Base-by-base conservation (phyloP, 2,888 invertebrate genomes). In the Liodrosophila aerea region DNA sequence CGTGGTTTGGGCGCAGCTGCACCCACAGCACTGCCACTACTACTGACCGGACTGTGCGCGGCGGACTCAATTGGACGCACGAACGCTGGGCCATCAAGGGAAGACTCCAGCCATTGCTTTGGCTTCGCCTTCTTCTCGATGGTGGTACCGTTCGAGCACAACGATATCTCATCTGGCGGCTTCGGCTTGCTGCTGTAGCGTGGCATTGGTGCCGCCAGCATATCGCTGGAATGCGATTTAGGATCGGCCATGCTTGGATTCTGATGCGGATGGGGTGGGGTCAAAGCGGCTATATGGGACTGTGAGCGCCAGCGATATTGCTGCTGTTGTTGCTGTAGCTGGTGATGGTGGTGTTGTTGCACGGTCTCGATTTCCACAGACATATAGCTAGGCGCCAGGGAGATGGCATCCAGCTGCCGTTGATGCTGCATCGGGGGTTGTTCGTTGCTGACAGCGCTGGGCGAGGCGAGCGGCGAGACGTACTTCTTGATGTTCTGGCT, bases 91-190 rank as follows among this genome's bases (percentile, higher is more conserved):
- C 89, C 88, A 63, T 90, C 90, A 4, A 90, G 63, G 1, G 90
- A 90, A 0, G 90, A 90, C 47, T 90, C 90, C 50, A 89, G 59
- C 90, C 90, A 90, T 58, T 89, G 89, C 62, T 90, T 90, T 7
- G 89, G 77, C 67, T 89, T 90, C 9, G 82, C 72, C 52, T 86
- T 85, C 70, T 89, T 89, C 47, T 87, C 90, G 0, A 85, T 84
- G 36, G 56, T 70, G 3, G 73, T 64, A 7, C 31, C 41, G 30
- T 58, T 45, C 8, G 89, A 89, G 7, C 87, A 87, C 18, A 89
- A 67, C 1, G 90, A 89, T n/a, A 89, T 80, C 57, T 89, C 87
- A 56, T 90, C 90, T 16, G 76, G 67, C 0, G 76, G 82, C 30
- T 85, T 86, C 15, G 76, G 60, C 4, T 78, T 75, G 53, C 54